Conservation (phyloP, 2,888 invertebrate genomes). For the Conchocele bisecta region DNA sequence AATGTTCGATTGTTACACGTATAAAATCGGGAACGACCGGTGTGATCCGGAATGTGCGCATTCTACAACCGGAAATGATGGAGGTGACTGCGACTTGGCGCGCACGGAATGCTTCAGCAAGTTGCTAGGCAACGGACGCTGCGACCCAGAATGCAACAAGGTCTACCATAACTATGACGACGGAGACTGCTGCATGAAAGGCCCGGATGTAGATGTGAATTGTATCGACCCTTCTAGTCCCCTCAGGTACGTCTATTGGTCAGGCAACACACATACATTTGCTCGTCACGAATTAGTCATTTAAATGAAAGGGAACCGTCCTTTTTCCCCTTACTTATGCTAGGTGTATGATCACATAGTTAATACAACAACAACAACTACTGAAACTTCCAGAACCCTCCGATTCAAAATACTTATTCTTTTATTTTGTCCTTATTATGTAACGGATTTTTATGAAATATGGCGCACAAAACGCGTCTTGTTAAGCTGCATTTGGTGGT, state of each 20-base stretch:
- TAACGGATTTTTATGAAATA: too few species aligned
- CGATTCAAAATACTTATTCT: too few species aligned
- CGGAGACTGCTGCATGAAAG: constrained; percentile 76
- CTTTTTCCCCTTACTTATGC: too few species aligned
- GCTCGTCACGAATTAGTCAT: too few species aligned
- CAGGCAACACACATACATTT: too few species aligned
- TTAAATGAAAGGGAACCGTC: too few species aligned
- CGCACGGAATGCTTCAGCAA: constrained; percentile 56
- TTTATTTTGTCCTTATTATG: too few species aligned
- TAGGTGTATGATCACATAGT: too few species aligned
- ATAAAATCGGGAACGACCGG: constrained; percentile 72
- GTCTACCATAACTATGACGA: constrained; percentile 74
- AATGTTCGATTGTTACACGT: constrained; percentile 74
- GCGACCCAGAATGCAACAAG: constrained; percentile 77
- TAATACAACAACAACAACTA: too few species aligned
- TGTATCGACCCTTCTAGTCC: constrained; percentile 76
- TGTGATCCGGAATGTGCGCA: constrained; percentile 77
- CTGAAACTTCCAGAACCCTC: too few species aligned
- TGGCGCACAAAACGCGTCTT: too few species aligned
- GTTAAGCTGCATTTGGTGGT: too few species aligned
- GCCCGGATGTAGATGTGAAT: constrained; percentile 51
- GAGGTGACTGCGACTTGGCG: constrained; percentile 78
- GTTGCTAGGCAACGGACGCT: constrained; percentile 71
- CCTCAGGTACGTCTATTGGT: constrained; percentile 61
- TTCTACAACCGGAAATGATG: constrained; percentile 76